These are phyloP conservation scores for Rambutsinella grinnellia DNA, from an alignment of 2,888 invertebrate genomes.

Conservation along the genomic window DNA sequence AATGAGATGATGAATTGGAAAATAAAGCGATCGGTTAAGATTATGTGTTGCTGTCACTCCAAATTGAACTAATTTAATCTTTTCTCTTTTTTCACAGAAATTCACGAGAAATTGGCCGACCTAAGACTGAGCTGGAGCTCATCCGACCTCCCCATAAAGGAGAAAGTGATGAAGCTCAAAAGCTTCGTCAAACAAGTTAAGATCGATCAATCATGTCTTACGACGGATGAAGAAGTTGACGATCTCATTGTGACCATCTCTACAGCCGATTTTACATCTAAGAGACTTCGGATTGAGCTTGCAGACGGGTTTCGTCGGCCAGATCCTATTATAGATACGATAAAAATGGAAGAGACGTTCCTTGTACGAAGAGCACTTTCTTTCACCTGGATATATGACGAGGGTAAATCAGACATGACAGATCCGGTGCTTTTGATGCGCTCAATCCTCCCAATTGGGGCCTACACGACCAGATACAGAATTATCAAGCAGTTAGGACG, in stretches of 20 bases:
- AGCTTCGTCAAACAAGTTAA: constrained; percentile 31
- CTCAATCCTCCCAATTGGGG: constrained; percentile 26
- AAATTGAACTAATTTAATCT: background rate
- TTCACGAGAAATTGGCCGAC: constrained; percentile 31
- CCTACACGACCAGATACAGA: constrained; percentile 36
- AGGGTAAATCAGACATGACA: constrained; percentile 36
- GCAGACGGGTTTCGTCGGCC: constrained; percentile 35
- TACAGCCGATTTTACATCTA: constrained; percentile 45
- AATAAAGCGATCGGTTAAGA: background rate
- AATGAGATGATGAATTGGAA: background rate
- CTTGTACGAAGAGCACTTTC: constrained; percentile 34
- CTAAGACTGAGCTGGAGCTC: constrained; percentile 42
- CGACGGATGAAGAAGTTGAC: constrained; percentile 47
- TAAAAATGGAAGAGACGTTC: constrained; percentile 46
- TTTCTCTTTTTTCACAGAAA: constrained; percentile 20
- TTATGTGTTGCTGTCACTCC: background rate
- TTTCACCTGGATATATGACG: constrained; percentile 44
- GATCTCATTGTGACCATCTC: constrained; percentile 48
- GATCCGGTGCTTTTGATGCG: constrained; percentile 39
- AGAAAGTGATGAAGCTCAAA: constrained; percentile 40
- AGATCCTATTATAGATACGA: constrained; percentile 33
- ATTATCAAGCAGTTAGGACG: constrained; percentile 32
- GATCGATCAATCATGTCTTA: constrained; percentile 31
- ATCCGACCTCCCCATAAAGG: constrained; percentile 40
- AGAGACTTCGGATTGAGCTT: constrained; percentile 44